Conservation (phyloP, 2,113 vertebrate genomes). For the Semicossyphus pulcher region DNA sequence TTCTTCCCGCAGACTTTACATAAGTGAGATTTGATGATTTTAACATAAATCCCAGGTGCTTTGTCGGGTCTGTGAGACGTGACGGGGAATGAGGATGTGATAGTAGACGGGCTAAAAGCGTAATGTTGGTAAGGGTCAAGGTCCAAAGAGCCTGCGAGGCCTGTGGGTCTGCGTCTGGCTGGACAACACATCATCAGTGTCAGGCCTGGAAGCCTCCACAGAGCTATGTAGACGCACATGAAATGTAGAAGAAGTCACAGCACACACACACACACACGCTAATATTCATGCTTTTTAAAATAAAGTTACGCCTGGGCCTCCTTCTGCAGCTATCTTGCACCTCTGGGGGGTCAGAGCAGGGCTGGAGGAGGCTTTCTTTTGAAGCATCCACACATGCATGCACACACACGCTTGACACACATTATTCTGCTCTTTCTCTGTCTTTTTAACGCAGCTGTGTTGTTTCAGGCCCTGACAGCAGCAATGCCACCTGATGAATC, state of each 20-base stretch:
- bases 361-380: constrained; percentile 81
- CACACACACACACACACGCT: neutral
- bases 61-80: constrained; percentile 18
- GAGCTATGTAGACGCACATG: neutral
- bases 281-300: neutral
- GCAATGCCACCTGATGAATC: constrained; percentile 84
- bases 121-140: constrained; percentile 25
- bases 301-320: neutral
- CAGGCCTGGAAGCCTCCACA: constrained; percentile 33
- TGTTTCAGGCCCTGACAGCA: constrained; percentile 84
- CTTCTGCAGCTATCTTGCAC: constrained; percentile 40
- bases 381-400: constrained; percentile 70
- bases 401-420: constrained; percentile 30
- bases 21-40: constrained; percentile 13
- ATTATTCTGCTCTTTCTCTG: constrained; percentile 20
- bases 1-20: neutral
- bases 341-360: constrained; percentile 13
- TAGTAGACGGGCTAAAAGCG: constrained; percentile 6
- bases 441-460: constrained; percentile 78
- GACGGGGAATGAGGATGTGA: constrained; percentile 31
- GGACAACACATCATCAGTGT: constrained; percentile 65
- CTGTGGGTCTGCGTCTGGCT: constrained; percentile 31
- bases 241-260: neutral
- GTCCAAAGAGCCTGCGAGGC: constrained; percentile 20
- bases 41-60: neutral